These are phyloP conservation scores for Gephyroberyx darwinii DNA, from an alignment of 2,797 vertebrate species.

Conservation along the genomic window DNA sequence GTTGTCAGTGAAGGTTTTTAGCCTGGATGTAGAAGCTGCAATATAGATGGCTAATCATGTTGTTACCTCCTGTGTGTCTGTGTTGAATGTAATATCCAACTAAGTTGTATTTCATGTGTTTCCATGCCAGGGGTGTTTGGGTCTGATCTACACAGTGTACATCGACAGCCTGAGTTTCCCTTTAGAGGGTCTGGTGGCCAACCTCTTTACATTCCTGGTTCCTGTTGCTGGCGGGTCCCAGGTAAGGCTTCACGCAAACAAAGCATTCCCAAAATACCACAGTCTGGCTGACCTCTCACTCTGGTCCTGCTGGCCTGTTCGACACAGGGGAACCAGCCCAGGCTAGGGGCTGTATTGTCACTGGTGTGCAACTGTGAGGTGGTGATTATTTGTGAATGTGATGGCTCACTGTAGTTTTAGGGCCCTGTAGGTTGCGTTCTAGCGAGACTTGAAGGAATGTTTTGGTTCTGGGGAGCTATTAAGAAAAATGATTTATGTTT, in stretches of 20 bases:
- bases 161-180: constrained; percentile 92
- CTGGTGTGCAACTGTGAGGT: constrained; percentile 34
- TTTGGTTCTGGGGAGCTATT: constrained; percentile 25
- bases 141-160: constrained; percentile 95
- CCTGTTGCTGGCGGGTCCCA: constrained; percentile 94
- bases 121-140: constrained; percentile 91
- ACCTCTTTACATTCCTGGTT: constrained; percentile 93
- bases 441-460: background rate
- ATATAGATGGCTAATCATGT: background rate
- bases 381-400: constrained; percentile 27
- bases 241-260: constrained; percentile 81
- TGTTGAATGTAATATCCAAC: constrained; percentile 5
- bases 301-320: constrained; percentile 65
- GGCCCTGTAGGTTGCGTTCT: background rate
- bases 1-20: background rate
- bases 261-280: constrained; percentile 77
- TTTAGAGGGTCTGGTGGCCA: constrained; percentile 92
- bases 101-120: constrained; percentile 27
- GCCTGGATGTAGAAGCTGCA: background rate
- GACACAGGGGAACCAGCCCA: constrained; percentile 65
- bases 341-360: constrained; percentile 68
- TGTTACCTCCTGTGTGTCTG: constrained; percentile 16
- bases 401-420: constrained; percentile 14
- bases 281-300: constrained; percentile 50
- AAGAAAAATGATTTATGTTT: constrained; percentile 49